Evolutionary conservation across 2,797 vertebrate genomes (phyloP).

Genomic region (Pogoniulus pusillus): DNA sequence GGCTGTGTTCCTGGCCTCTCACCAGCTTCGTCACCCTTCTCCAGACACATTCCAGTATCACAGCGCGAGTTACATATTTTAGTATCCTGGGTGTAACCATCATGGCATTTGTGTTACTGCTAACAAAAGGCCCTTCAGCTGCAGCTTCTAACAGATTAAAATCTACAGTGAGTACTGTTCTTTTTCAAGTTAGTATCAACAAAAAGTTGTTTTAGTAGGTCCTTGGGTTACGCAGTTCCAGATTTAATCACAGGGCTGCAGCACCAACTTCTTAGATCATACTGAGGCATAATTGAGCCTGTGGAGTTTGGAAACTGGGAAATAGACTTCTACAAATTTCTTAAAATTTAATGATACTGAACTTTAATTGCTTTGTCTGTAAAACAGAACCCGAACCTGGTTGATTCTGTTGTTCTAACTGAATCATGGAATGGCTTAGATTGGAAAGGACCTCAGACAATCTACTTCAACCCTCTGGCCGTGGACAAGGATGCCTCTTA

Average conservation of each 20-base stretch:
- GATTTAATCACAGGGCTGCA: background rate
- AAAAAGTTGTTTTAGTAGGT: background rate
- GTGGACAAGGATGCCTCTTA: no score
- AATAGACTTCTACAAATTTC: background rate
- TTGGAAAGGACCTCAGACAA: no score
- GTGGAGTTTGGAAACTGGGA: background rate
- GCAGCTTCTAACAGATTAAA: background rate
- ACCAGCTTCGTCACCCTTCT: no score
- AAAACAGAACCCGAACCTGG: background rate
- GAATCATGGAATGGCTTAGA: no score
- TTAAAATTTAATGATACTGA: background rate
- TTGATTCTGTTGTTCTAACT: background rate
- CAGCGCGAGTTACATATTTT: background rate
- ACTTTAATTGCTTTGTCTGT: background rate
- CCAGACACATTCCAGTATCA: no score
- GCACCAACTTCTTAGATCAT: background rate
- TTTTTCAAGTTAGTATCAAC: background rate
- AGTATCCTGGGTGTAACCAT: slow-evolving; percentile 32
- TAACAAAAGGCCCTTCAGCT: background rate
- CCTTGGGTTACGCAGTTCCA: background rate
- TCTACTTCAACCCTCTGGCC: no score
- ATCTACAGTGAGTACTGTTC: background rate
- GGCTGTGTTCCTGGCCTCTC: no score
- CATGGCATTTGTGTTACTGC: background rate
- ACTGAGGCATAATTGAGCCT: background rate